Base-by-base conservation (phyloP, 2,113 vertebrate species). In the human region DNA sequence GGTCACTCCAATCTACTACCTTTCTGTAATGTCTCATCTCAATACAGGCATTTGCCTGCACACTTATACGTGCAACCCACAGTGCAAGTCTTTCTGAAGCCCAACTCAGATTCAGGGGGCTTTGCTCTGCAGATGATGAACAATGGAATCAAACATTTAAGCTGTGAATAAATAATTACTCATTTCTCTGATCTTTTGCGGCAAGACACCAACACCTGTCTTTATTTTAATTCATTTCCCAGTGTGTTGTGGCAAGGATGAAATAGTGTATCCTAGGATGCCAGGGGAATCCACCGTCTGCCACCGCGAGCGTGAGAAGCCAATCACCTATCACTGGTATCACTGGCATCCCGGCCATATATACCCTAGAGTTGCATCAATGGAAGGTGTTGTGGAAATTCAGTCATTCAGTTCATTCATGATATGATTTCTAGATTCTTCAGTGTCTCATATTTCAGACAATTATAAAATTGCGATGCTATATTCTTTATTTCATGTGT, bases 271-370 rank as follows among this genome's bases (percentile, higher is more conserved):
- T 38, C 40, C 17, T 12, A 12, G 0, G 20, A 35, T 8, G 22
- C 22, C 22, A 8, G 1, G 23, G 8, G 23, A 9, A 59, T 59
- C 57, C 8, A 1, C 57, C 9, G 0, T 25, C 22, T 25, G 57
- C 23, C 22, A 59, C 57, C 8, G 0, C 57, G 9, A 9, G 57
- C 13, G 8, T 57, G 23, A 23, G 55, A 23, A 57, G 55, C 8
- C 2, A 57, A 8, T 57, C 38, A 38, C 38, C 38, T 38, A 38
- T 38, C 38, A 38, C 38, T 38, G 38, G 38, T 3, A 23, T 57
- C 57, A 23, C 57, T 57, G 22, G 22, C 22, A 1, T 57, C 23
- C 3, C 40, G 1, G 52, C 16, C 17, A 5, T 55, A 4, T 55
- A 55, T 1, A 3, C 17, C 52, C 16, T 55, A 18, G 16, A 18